Conservation (phyloP, 2,888 invertebrate species). For the Chalcosyrphus nemorum region DNA sequence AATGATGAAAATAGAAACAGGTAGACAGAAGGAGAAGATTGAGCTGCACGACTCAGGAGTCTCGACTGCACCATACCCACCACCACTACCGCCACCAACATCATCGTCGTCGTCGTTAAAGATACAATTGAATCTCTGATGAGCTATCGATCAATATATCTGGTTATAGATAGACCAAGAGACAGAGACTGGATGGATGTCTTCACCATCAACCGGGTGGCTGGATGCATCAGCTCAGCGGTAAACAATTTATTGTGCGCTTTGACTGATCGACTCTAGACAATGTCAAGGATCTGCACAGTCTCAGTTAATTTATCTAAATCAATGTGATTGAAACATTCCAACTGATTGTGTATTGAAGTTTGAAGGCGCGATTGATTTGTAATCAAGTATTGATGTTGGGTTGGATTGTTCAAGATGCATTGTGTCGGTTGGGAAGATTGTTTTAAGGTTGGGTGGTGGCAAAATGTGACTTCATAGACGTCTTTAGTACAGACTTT, state of each 20-base stretch:
- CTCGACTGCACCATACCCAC: background rate
- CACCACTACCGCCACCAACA: no score
- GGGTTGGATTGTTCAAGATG: no score
- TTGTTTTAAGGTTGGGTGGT: no score
- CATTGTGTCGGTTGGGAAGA: no score
- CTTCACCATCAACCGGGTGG: constrained; percentile 33
- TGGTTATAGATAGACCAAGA: background rate
- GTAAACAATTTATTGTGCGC: constrained; percentile 27
- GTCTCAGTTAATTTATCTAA: constrained; percentile 39
- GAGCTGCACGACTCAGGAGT: constrained; percentile 23
- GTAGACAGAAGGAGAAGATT: constrained; percentile 37
- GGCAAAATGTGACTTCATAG: no score
- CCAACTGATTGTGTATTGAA: constrained; percentile 2
- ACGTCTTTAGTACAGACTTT: no score
- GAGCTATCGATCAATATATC: constrained; percentile 28
- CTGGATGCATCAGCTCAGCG: background rate
- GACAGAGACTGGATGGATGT: background rate
- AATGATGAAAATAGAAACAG: constrained; percentile 24
- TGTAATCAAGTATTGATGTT: background rate
- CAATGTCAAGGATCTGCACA: constrained; percentile 51
- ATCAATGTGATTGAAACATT: constrained; percentile 36
- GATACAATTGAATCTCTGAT: constrained; percentile 30
- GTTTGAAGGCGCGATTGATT: constrained; percentile 25
- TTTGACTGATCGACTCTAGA: constrained; percentile 42
- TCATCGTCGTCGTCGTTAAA: no score